Evolutionary conservation across 2,797 vertebrate genomes (phyloP), one percentile per base, ranked within the genome.

Genomic region (Basileuterus tristriatus): DNA sequence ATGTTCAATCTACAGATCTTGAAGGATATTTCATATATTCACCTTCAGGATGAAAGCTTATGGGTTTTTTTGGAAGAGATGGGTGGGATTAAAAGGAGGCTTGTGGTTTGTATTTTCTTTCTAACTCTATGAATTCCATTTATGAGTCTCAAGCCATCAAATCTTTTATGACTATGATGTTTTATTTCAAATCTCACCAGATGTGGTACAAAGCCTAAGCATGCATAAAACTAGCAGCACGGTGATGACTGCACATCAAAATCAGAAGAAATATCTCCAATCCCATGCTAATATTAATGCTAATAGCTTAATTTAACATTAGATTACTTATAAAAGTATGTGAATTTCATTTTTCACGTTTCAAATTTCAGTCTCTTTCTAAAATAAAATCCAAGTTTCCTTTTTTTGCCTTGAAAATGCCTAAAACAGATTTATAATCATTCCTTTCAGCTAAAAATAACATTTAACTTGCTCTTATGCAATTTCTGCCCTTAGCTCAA

Each of bases 1-100:
- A 68, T 0, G 4, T n/a, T 46, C n/a, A 68, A 20, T 32, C 21
- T 44, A 58, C 56, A 58, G 34, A 50, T 24, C 36, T 88, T 32
- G 60, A 92, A 49, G 9, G 12, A 26, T 58, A 24, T 86, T 91
- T 90, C 15, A n/a, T 20, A 60, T 24, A 3, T n/a, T 68, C 7
- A 7, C 29, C 34, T 44, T 24, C 6, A 56, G 30, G n/a, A 87
- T 39, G 53, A 93, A 91, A 89, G 17, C 11, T 29, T 75, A 32
- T 29, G 11, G 2, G 5, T 15, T 59, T 59, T 27, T 19, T 59
- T 1, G 24, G 7, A 2, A 16, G 6, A 8, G 4, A 4, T 4
- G 2, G 22, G 10, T 36, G n/a, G 34, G 11, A 5, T 21, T 46
- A 21, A 14, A 15, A 6, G 11, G 13, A 6, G 16, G 2, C 8